A percentile compares a stretch with the other conserved stretches of the same genome.
These are phyloP conservation scores for Peromyscus maniculatus DNA, from an alignment of 2,113 vertebrate species.

Conservation along the genomic window DNA sequence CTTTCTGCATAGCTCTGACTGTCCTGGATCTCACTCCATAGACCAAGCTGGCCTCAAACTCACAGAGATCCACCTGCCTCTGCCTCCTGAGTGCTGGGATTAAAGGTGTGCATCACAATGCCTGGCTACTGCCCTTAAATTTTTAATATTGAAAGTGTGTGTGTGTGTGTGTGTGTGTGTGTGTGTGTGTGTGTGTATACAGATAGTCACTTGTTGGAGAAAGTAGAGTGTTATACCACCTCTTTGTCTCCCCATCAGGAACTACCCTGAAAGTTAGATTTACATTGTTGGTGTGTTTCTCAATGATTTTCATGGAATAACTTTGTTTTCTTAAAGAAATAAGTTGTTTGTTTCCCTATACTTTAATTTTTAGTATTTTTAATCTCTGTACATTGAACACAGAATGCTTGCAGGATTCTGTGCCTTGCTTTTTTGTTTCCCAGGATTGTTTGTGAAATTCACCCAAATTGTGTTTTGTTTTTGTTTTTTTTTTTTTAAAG, in stretches of 20 bases:
- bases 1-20: not conserved
- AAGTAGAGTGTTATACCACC: not conserved
- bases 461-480: not conserved
- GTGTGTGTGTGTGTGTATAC: not conserved
- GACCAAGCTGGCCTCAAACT: not conserved
- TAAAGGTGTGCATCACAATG: not conserved
- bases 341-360: not conserved
- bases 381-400: not conserved
- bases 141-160: not conserved
- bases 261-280: slow-evolving; percentile 1
- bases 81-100: not conserved
- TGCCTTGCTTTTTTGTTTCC: slow-evolving; percentile 52
- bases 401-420: not conserved
- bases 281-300: not conserved
- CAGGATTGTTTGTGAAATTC: slow-evolving; percentile 51
- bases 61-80: not conserved
- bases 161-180: not conserved
- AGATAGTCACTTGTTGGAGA: not conserved
- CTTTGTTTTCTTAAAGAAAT: not conserved
- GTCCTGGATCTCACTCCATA: not conserved
- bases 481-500: slow-evolving; percentile 12
- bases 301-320: not conserved
- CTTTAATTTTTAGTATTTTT: not conserved
- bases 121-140: not conserved
- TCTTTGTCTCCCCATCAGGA: not conserved